A percentile compares a stretch with the other conserved stretches of the same genome.
Conservation (phyloP, 2,113 vertebrate genomes). For the Balaeniceps rex region DNA sequence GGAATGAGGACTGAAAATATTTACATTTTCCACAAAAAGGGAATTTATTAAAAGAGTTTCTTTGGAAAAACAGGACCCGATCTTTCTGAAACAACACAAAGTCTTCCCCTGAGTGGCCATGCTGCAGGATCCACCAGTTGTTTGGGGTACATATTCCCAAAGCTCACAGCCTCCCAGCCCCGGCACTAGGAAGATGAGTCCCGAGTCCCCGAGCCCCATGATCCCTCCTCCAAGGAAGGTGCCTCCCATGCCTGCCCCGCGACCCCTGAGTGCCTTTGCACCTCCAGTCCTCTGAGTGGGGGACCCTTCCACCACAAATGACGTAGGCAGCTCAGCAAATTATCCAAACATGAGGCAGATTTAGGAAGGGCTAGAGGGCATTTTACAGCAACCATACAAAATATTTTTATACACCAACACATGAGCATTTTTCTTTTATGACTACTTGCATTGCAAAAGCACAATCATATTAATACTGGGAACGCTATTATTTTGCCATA, state of each 20-base stretch:
- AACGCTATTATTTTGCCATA: not conserved
- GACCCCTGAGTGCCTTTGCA: fast-evolving
- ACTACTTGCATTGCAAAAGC: not conserved
- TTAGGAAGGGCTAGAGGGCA: not conserved
- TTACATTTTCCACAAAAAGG: not conserved
- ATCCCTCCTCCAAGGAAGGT: not conserved
- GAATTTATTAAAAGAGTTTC: not conserved
- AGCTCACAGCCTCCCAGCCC: not conserved
- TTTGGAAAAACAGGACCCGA: not conserved
- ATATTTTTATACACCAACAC: not conserved
- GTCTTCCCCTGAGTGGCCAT: not conserved
- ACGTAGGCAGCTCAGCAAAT: not conserved
- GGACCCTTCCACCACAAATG: not conserved
- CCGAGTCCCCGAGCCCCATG: fast-evolving
- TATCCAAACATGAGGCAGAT: not conserved
- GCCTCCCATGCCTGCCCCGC: not conserved
- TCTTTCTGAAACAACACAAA: not conserved
- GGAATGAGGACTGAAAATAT: not conserved
- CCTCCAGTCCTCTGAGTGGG: fast-evolving
- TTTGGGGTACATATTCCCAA: not conserved
- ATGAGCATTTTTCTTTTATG: not conserved
- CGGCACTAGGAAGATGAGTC: fast-evolving
- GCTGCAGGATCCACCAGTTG: not conserved
- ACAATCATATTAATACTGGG: not conserved
- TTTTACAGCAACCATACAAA: not conserved